Evolutionary conservation across 2,113 vertebrate species (phyloP).

Genomic region (Amphiprion ocellaris): DNA sequence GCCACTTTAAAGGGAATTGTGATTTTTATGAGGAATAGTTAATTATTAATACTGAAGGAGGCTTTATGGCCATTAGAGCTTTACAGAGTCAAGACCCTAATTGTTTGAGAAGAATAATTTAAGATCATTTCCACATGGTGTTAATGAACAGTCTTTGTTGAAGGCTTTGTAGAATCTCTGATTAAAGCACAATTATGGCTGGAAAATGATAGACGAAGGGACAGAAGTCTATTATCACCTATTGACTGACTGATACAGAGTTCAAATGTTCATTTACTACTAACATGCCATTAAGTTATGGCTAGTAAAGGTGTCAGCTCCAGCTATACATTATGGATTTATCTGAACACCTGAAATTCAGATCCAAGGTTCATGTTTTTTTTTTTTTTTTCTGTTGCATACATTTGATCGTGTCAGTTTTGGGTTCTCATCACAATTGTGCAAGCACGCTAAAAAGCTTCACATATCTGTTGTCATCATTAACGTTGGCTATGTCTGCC

Average conservation of each 20-base stretch:
- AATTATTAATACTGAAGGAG: conserved; percentile 20
- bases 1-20: not conserved
- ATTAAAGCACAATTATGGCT: not conserved
- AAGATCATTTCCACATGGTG: not conserved
- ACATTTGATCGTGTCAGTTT: too few relatives aligned
- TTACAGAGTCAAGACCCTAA: conserved; percentile 8
- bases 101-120: conserved; percentile 8
- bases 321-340: too few relatives aligned
- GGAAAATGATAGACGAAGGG: not conserved
- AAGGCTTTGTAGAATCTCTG: not conserved
- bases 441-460: too few relatives aligned
- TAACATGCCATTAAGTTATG: not conserved
- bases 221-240: not conserved
- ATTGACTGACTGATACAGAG: not conserved
- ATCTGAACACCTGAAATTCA: too few relatives aligned
- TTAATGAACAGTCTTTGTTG: conserved; percentile 1
- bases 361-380: too few relatives aligned
- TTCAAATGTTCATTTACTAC: not conserved
- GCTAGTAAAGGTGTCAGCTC: not conserved
- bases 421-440: too few relatives aligned
- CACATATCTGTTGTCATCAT: too few relatives aligned
- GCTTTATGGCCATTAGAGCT: conserved; percentile 6
- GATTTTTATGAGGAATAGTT: conserved; percentile 24
- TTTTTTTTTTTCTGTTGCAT: too few relatives aligned
- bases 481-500: too few relatives aligned